These are phyloP conservation scores for Saccostrea glomerata DNA, from an alignment of 1,140 invertebrate genomes.

Conservation along the genomic window DNA sequence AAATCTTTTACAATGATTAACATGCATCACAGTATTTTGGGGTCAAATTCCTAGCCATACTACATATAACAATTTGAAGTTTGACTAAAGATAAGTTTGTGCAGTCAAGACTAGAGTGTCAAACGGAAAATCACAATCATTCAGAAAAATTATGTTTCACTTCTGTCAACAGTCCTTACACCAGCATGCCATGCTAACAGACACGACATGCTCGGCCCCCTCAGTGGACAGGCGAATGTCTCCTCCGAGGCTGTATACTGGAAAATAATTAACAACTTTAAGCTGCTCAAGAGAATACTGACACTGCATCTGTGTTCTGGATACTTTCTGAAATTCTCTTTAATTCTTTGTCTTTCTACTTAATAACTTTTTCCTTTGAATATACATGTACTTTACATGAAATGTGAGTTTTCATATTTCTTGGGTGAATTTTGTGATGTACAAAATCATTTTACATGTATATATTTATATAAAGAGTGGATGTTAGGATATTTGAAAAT, in stretches of 20 bases:
- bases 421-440: no score
- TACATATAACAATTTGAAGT: not conserved
- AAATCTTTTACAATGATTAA: not conserved
- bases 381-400: no score
- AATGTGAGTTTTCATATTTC: no score
- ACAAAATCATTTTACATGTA: no score
- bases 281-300: not conserved
- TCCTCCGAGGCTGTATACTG: not conserved
- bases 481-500: not conserved
- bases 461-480: no score
- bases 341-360: not conserved
- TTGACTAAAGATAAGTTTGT: not conserved
- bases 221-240: constrained; percentile 20
- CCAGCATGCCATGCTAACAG: constrained; percentile 5
- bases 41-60: not conserved
- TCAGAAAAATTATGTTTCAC: not conserved
- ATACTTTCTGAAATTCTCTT: not conserved
- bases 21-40: not conserved
- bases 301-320: not conserved
- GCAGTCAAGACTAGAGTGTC: not conserved
- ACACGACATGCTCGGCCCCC: not conserved
- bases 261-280: constrained; percentile 22
- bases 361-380: not conserved
- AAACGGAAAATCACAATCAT: constrained; percentile 21
- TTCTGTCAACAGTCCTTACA: not conserved